Evolutionary conservation across 2,888 invertebrate genomes (phyloP), one percentile per base, ranked within the genome.

Genomic region (Coecobrya sp.): DNA sequence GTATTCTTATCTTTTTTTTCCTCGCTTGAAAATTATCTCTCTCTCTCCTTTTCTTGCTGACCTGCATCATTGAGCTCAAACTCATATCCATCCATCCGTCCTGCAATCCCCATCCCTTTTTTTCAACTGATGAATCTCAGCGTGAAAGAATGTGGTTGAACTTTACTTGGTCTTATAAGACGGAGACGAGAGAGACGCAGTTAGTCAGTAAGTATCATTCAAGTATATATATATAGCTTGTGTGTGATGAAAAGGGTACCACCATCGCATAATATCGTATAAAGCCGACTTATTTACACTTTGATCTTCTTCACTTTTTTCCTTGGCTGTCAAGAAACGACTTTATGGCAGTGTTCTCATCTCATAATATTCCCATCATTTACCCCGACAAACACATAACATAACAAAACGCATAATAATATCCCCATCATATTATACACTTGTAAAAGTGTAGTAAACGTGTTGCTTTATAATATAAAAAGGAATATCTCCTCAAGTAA

Each of bases 31-130:
- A 84, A 84, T 84, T 84, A 36, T 84, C 22, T 36, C 65, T 22
- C 42, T 65, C 36, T 1, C 52, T 79, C 76, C 19, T 84, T 82
- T 62, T 84, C 42, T 88, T 36, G 82, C 70, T 82, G 82, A 89
- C 89, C 89, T 89, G 89, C 89, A 89, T 81, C 89, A 89, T 82
- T 89, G 82, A 89, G 45, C 81, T 55, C 81, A 52, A 81, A 81
- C 55, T 81, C 81, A 19, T 62, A 55, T 84, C 42, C 65, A 65
- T 19, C 84, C 45, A 86, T 84, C 65, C 45, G 22, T 84, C 36
- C 65, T 65, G 22, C n/a, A 8, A 42, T 86, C 65, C 45, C 65
- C 65, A 79, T 62, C 65, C 88, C 70, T 86, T 45, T 82, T 65
- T 36, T 85, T 85, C 65, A 52, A 62, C 82, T 82, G 62, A 62